Evolutionary conservation across 1,140 invertebrate genomes (phyloP), one percentile per base, ranked within the genome.

Genomic region (Drusus annulatus): DNA sequence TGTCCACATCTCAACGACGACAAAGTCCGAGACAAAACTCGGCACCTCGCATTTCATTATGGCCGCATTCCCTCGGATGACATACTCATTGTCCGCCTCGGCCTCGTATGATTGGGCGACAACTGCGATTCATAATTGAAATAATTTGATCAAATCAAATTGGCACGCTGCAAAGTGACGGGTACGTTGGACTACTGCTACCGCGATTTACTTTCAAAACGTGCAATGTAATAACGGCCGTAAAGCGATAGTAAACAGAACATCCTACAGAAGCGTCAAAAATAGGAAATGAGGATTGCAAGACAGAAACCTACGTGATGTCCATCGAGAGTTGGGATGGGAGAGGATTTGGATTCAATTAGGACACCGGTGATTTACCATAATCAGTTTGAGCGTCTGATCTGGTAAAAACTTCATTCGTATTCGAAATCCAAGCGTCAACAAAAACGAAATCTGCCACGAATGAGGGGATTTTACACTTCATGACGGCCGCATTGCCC

Each of bases 381-480:
- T 93, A 91, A 84, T 90, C 88, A 8, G 76, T 65, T 28, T 81
- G 31, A 58, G 85, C 84, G 82, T 91, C 86, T 82, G 91, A 90
- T 82, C 91, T 90, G 81, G 91, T 93, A 85, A 94, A 92, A 85
- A 93, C 91, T 85, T 91, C 91, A 81, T 94, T 94, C 83, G 95
- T 93, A 81, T 94, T 94, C 86, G 95, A 93, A 81, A 95, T 90
- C 97, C 97, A 98, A 54, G 94, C 92, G 85, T 96, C 95, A 82
- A 98, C 94, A 80, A 93, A 91, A 80, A 98, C 94, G 89, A 97
- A 98, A 89, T 98, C 96, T 76, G 95, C 96, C 62, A 98, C 96
- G 90, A 97, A 98, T 85, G 95, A 96, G 63, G 97, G 97, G 82
- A 98, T 96, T 91, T 96, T 95, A 91, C 97, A 98, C 90, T 95